Base-by-base conservation (phyloP, 2,113 vertebrate species). In the Centrocercus urophasianus region DNA sequence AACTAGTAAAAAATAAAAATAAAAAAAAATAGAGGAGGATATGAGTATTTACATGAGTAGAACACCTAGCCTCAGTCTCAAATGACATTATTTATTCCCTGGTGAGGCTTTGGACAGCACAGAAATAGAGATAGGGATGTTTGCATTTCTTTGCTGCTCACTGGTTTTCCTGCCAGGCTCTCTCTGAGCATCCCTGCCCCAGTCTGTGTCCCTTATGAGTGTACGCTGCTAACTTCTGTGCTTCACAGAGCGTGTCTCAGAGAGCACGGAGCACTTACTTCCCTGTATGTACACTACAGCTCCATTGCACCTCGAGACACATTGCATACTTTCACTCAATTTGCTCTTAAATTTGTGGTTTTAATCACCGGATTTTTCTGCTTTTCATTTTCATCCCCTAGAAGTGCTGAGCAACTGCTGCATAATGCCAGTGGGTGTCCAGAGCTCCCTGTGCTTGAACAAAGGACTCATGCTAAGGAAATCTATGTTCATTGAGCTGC, bases 161-260 rank as follows among this genome's bases (percentile, higher is more conserved):
- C 5, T 22, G 6, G 13, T 78, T 70, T 86, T 74, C 27, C 30
- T 88, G 16, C 11, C 32, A 69, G 59, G 3, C 11, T 54, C 2
- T 17, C 54, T 74, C 45, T 67, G 34, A 84, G 38, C 21, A 6
- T 71, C 24, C 22, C 42, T 74, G 8, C 11, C 32, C 3, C 24
- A 66, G 18, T 1, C 0, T 32, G 34, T 7, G 17, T 73, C 65
- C 36, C 36, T 38, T 20, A 43, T 6, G 36, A 17, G 12, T 40
- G 65, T 36, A 30, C 22, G n/a, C 2, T 2, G 2, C 10, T 45
- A 59, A 56, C 25, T 45, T 89, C 30, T 76, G 25, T 13, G 63
- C 22, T 30, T 76, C 15, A 21, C 28, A 56, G 13, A 60, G 7
- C 0, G 0, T 47, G 5, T 50, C 25, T 82, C 67, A 25, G 11